These are phyloP conservation scores for Nasonia longicornis DNA, from an alignment of 1,140 invertebrate genomes.

Conservation along the genomic window DNA sequence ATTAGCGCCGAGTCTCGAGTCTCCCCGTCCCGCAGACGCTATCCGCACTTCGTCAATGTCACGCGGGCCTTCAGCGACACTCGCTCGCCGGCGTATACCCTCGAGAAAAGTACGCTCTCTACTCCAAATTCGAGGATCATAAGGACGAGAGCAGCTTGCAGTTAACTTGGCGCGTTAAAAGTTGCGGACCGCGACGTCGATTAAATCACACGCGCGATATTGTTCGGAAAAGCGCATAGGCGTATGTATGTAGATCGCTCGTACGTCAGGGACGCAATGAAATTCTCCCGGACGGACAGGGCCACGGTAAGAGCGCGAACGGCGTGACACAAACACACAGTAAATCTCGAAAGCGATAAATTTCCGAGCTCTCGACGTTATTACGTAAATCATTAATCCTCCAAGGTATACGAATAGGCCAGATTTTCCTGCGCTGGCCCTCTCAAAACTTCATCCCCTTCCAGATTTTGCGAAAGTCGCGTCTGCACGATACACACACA, in stretches of 20 bases:
- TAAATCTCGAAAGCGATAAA: slow-evolving; percentile 45
- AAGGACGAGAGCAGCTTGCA: background rate
- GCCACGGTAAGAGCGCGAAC: too few relatives aligned
- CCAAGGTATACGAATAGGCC: slow-evolving; percentile 27
- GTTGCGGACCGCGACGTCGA: too few relatives aligned
- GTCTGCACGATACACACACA: background rate
- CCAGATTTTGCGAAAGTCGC: background rate
- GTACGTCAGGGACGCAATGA: too few relatives aligned
- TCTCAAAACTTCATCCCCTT: slow-evolving; percentile 19
- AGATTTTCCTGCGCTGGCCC: background rate
- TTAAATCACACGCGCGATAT: too few relatives aligned
- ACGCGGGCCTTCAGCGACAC: slow-evolving; percentile 47
- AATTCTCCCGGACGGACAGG: too few relatives aligned
- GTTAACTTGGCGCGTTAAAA: background rate
- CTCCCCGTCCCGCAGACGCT: slow-evolving; percentile 18
- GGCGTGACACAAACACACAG: background rate
- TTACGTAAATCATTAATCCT: slow-evolving; percentile 48
- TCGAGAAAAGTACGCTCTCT: background rate
- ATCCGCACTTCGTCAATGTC: slow-evolving; percentile 62
- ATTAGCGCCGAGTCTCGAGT: slow-evolving; percentile 56
- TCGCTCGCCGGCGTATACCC: slow-evolving; percentile 24
- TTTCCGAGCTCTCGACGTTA: slow-evolving; percentile 8
- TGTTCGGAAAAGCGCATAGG: too few relatives aligned
- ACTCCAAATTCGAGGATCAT: background rate
- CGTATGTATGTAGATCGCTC: too few relatives aligned